These are phyloP conservation scores for Malthinus seriepunctatus DNA, from an alignment of 2,888 invertebrate genomes.

Conservation along the genomic window DNA sequence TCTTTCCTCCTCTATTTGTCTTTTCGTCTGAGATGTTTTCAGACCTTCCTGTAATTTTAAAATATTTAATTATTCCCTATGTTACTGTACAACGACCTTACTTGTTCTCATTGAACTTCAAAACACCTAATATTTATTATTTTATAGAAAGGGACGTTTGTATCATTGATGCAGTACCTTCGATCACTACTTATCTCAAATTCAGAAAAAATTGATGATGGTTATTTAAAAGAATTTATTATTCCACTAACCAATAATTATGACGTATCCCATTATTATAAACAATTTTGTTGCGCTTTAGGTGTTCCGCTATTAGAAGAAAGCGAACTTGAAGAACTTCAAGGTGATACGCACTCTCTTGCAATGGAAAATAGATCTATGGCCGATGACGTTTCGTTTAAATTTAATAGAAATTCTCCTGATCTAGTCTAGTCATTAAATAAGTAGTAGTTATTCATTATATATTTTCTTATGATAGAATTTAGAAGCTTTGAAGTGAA, in stretches of 20 bases:
- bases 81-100: too few species aligned
- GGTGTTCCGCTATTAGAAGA: slow-evolving; percentile 54
- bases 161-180: too few species aligned
- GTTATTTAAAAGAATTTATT: too few species aligned
- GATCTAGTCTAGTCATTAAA: slow-evolving; percentile 43
- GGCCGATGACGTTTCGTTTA: slow-evolving; percentile 50
- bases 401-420: slow-evolving; percentile 48
- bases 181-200: too few species aligned
- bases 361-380: slow-evolving; percentile 50
- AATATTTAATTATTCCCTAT: too few species aligned
- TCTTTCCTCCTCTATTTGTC: too few species aligned
- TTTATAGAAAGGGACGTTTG: too few species aligned
- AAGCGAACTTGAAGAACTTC: slow-evolving; percentile 52
- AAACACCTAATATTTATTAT: too few species aligned
- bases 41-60: too few species aligned
- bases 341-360: slow-evolving; percentile 44
- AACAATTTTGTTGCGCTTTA: slow-evolving; percentile 22
- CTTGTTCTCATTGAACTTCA: too few species aligned
- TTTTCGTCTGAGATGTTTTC: too few species aligned
- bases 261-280: background rate
- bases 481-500: background rate
- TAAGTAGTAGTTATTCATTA: slow-evolving; percentile 2
- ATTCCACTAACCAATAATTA: background rate
- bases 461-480: slow-evolving; percentile 1
- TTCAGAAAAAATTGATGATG: too few species aligned